Percentiles rank a stretch among this genome's conserved stretches.
Evolutionary conservation across 2,888 invertebrate genomes (phyloP).

Genomic region (Synergus laeviventris): DNA sequence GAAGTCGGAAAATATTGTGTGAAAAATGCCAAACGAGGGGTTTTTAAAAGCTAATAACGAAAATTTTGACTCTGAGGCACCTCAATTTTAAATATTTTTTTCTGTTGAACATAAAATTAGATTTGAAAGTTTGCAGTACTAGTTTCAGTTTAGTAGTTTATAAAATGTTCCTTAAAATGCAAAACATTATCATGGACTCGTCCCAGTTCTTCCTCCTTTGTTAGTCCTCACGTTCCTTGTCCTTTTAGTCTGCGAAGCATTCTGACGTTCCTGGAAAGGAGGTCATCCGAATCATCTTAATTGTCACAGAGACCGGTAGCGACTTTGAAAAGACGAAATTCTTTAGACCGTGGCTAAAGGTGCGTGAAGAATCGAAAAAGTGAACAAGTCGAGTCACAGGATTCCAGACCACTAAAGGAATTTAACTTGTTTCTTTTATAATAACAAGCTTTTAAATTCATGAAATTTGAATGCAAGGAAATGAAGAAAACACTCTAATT

Average conservation of each 20-base stretch:
- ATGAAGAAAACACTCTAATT: no score
- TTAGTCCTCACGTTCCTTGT: not conserved
- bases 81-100: no score
- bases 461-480: no score
- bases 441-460: no score
- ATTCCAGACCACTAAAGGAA: not conserved
- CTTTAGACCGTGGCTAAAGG: not conserved
- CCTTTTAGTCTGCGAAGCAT: constrained; percentile 28
- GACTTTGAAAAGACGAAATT: constrained; percentile 37
- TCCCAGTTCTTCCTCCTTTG: constrained; percentile 20
- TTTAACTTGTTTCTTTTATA: no score
- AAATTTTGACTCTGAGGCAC: no score
- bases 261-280: constrained; percentile 21
- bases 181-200: not conserved
- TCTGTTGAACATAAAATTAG: not conserved
- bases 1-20: no score
- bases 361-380: not conserved
- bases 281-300: constrained; percentile 38
- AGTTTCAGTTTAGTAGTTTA: not conserved
- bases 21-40: no score
- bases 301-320: constrained; percentile 29
- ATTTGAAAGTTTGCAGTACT: not conserved
- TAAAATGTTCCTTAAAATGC: not conserved
- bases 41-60: no score
- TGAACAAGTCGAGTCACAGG: not conserved